Evolutionary conservation across 2,113 vertebrate genomes (phyloP).

Genomic region (Egretta garzetta): DNA sequence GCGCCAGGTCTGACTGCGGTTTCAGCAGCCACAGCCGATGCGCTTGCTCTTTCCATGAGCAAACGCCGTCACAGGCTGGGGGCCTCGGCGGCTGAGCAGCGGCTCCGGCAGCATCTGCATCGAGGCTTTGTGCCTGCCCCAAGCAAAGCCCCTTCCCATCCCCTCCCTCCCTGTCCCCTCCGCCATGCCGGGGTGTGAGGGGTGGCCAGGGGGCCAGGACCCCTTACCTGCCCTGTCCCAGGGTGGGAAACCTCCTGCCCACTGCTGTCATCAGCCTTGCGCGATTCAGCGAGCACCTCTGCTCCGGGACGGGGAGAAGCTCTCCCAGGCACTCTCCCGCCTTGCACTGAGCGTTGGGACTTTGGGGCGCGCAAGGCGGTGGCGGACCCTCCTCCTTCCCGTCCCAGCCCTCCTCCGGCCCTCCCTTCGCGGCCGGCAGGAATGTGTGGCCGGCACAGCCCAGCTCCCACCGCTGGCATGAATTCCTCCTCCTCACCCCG

Average conservation of each 20-base stretch:
- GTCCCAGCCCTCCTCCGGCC: slow-evolving; percentile 21
- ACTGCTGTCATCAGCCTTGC: slow-evolving; percentile 64
- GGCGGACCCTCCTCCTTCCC: slow-evolving; percentile 65
- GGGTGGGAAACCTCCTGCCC: slow-evolving; percentile 66
- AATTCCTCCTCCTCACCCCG: not conserved
- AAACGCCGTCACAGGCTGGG: not conserved
- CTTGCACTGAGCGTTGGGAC: slow-evolving; percentile 5
- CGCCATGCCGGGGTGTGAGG: rapidly evolving
- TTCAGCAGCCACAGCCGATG: not conserved
- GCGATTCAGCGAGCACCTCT: not conserved
- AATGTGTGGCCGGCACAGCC: slow-evolving; percentile 44
- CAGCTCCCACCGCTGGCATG: not conserved
- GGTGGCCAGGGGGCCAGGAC: rapidly evolving
- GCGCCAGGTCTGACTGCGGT: rapidly evolving
- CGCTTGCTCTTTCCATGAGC: not conserved
- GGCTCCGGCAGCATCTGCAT: not conserved
- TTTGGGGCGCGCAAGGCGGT: not conserved
- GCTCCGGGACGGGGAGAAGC: not conserved
- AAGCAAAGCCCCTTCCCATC: not conserved
- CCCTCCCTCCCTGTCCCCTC: not conserved
- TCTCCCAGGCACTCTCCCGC: not conserved
- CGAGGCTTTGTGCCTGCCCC: not conserved
- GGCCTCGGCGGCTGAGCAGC: not conserved
- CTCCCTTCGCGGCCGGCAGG: slow-evolving; percentile 36
- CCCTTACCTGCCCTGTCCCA: slow-evolving; percentile 75